Percentiles rank a stretch among this genome's conserved stretches.
Conservation (phyloP, 2,113 vertebrate species). For the Sinosuthora webbiana region DNA sequence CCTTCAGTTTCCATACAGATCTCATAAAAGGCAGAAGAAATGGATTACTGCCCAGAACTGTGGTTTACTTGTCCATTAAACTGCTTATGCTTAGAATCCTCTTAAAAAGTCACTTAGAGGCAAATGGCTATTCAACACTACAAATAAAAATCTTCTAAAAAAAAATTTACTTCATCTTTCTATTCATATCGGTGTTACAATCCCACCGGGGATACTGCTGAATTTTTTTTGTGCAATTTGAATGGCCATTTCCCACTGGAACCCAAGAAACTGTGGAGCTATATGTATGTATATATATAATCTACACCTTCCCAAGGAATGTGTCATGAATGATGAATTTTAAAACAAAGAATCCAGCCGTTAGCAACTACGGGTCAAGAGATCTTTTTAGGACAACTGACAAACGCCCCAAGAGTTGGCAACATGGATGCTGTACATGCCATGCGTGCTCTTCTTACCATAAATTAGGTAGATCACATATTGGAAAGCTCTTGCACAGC, state of each 20-base stretch:
- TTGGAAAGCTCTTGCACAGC: not conserved
- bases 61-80: conserved; percentile 50
- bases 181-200: not conserved
- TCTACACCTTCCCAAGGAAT: not conserved
- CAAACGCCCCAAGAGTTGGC: not conserved
- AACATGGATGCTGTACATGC: not conserved
- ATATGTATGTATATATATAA: too few species aligned
- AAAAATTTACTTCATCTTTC: not conserved
- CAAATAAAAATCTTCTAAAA: not conserved
- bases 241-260: not conserved
- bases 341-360: not conserved
- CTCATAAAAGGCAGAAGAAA: conserved; percentile 32
- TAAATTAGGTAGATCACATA: not conserved
- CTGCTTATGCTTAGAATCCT: conserved; percentile 25
- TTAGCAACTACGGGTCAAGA: not conserved
- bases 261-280: not conserved
- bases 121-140: conserved; percentile 24
- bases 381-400: not conserved
- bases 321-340: not conserved
- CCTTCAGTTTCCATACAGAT: not conserved
- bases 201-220: not conserved
- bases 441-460: not conserved
- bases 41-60: conserved; percentile 44
- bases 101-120: conserved; percentile 57
- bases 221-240: not conserved